Evolutionary conservation across 2,797 vertebrate species (phyloP), one percentile per base, ranked within the genome.

Genomic region (Phylloscopus collybita): DNA sequence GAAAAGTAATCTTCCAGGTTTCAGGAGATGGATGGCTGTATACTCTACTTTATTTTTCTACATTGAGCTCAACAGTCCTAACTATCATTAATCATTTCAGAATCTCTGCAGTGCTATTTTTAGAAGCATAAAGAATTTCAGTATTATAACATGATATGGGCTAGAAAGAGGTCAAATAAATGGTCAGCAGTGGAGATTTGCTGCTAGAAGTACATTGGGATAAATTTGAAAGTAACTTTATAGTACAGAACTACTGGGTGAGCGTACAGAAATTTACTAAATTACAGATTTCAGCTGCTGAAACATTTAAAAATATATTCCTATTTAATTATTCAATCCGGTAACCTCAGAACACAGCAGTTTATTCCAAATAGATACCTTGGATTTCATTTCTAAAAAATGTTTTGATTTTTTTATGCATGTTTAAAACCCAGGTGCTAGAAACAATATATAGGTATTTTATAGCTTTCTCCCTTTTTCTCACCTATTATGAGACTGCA

Each of bases 41-140:
- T 93, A 84, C 45, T 26, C 78, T 87, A 8, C 90, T 92, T 57
- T 95, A 74, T 83, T 92, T 95, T 94, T 90, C 94, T 80, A 45
- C 47, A 75, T 81, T 70, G 44, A 82, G 80, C 95, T 95, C 85
- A 83, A 87, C 78, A 88, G 87, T 74, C 81, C 92, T 91, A 95
- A 81, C 95, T 95, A 83, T 86, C 94, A 90, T 95, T 97, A 97
- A 96, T 97, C 95, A 97, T 95, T 97, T 90, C 72, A 79, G 74
- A 88, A 57, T 88, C 93, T 96, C 61, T 76, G n/a, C 83, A 85
- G 47, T 66, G 40, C 72, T 95, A 75, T 95, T 86, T 91, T 96
- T 95, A 83, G 88, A 42, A 61, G 57, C 74, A 42, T 54, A 94
- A 90, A 95, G 70, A 97, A 70, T 97, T 97, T 79, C 86, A 84